Evolutionary conservation across 2,888 invertebrate genomes (phyloP), one percentile per base, ranked within the genome.

Genomic region (Drosophila gaucha): DNA sequence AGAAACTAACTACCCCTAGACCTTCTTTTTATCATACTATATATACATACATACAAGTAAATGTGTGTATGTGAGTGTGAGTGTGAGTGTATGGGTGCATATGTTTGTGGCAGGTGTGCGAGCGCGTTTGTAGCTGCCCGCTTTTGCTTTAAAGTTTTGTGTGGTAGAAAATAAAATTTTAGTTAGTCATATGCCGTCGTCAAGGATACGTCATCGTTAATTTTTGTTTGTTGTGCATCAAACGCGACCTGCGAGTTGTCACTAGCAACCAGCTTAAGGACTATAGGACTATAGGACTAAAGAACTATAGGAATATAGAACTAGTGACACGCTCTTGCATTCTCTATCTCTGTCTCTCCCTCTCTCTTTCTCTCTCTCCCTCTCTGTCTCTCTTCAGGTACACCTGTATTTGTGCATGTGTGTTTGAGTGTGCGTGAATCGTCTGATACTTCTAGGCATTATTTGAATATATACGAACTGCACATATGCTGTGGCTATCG

Each of bases 181-280:
- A 90, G 91, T 91, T 91, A 91, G 92, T 92, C 90, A 89, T 78
- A 70, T 57, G 75, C 89, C 90, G 91, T 91, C 89, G 91, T 86
- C 91, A 91, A 91, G 91, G 92, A 92, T 91, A 91, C 92, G 87
- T 85, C 72, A 75, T 58, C 46, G 60, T 60, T 76, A 49, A 63
- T 60, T 80, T 70, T 46, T 56, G 69, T 86, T 82, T 82, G 88
- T 87, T 84, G 78, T 77, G 71, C 67, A 58, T 58, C 56, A 47
- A 65, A 65, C 51, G 52, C 67, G 51, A 63, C 41, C 31, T 47
- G 41, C 30, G 43, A 63, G 86, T 84, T 71, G 80, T 71, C 66
- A 70, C 39, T 71, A 54, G 88, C 71, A 74, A 84, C 88, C 16
- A 12, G 12, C 12, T 16, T 24, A 16, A 14, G 14, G 3, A 30